A percentile compares a stretch with the other conserved stretches of the same genome.
phyloP scores from a whole-genome alignment of 2,888 invertebrate species.

The Andrena bicolor region DNA sequence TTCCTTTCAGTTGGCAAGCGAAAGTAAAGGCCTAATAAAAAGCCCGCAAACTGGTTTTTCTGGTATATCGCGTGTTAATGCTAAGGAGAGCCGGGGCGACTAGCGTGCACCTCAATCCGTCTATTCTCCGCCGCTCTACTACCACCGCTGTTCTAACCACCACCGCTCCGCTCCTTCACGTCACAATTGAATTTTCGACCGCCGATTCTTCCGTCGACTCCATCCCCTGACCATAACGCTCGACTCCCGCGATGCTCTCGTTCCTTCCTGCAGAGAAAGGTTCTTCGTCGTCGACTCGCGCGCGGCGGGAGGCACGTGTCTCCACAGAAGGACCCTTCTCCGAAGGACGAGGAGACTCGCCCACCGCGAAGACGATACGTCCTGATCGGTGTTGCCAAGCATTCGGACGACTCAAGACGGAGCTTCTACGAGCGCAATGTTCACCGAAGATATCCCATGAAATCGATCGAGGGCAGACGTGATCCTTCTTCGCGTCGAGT shows the following conservation, averaged over 20 bases:
- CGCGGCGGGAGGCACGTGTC: background rate
- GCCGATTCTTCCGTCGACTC: background rate
- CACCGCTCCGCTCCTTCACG: conserved; percentile 17
- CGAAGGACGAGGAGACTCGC: background rate
- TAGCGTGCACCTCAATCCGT: conserved; percentile 58
- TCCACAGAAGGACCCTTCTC: too few relatives aligned
- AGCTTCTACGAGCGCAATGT: too few relatives aligned
- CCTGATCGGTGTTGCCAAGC: too few relatives aligned
- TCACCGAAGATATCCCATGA: background rate
- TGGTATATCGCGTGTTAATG: conserved; percentile 78
- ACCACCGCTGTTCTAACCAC: conserved; percentile 26
- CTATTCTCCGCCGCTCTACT: conserved; percentile 59
- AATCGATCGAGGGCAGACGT: background rate
- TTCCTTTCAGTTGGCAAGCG: conserved; percentile 81
- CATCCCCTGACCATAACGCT: background rate
- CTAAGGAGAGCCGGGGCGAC: conserved; percentile 73
- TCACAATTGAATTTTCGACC: conserved; percentile 11
- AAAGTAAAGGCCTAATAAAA: conserved; percentile 80
- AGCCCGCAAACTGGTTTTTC: conserved; percentile 82
- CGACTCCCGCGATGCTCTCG: background rate
- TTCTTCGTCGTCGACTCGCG: background rate
- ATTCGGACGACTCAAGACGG: too few relatives aligned
- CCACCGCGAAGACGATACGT: background rate
- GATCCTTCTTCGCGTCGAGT: background rate
- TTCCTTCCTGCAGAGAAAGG: background rate